Base-by-base conservation (phyloP, 2,888 invertebrate species). In the Noctuana brunneofusca region DNA sequence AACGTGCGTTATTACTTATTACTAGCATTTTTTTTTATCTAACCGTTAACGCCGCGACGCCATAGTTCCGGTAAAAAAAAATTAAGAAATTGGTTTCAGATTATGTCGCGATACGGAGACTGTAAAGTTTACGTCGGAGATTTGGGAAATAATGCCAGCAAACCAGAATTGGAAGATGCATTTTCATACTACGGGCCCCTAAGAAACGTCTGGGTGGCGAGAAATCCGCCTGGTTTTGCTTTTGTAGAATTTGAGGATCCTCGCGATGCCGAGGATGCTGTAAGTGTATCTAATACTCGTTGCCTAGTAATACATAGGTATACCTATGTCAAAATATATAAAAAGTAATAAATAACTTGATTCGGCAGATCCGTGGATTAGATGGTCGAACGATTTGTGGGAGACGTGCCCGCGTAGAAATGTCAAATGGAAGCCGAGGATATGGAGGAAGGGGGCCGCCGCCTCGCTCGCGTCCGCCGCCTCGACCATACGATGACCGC, bases 61-160 rank as follows among this genome's bases (percentile, higher is more conserved):
- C 64, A 27, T 49, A 18, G 24, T 53, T 55, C 43, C 32, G 46
- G 46, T 57, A 16, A 27, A 52, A 60, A 54, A 16, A 18, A 41
- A 24, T 22, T 22, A 43, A 24, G 27, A 27, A 43, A 22, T 55
- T 46, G 16, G 22, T 56, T 63, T 50, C 56, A 58, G 54, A 87
- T 87, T 80, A 96, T 96, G 95, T 95, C 96, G 69, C 93, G 96
- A 64, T 95, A 96, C 80, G 95, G 96, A 70, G 98, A 98, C 88
- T 97, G 97, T 79, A 98, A 98, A 88, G 96, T 98, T 52, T 99
- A 98, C 86, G 97, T 99, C 22, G 99, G 98, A 58, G 98, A 98
- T 91, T 93, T 99, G 79, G 98, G 98, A 52, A 96, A 95, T 78
- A 96, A 94, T 75, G 98, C 98, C 32, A 96, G 97, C 65, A 97